Evolutionary conservation across 2,888 invertebrate genomes (phyloP).

Genomic region (Acronicta leporina): DNA sequence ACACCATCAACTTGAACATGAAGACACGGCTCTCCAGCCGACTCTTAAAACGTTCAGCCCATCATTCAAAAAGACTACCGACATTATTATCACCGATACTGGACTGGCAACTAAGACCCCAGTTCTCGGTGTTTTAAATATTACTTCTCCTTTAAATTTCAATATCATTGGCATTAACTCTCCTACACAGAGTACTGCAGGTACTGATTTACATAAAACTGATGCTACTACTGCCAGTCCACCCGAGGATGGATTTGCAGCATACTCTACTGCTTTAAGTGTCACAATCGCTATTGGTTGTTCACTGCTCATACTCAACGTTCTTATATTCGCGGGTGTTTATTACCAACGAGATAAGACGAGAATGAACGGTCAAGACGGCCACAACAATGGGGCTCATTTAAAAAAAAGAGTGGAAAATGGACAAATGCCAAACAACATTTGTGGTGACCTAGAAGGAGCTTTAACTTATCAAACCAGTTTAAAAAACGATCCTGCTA

Average conservation of each 20-base stretch:
- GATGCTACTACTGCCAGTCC: slow-evolving; percentile 86
- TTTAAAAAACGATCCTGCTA: slow-evolving; percentile 92
- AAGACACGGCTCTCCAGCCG: slow-evolving; percentile 90
- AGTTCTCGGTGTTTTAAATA: slow-evolving; percentile 77
- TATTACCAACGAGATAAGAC: slow-evolving; percentile 97
- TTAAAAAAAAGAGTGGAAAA: slow-evolving; percentile 94
- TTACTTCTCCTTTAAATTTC: slow-evolving; percentile 81
- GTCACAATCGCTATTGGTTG: slow-evolving; percentile 98
- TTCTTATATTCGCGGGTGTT: slow-evolving; percentile 97
- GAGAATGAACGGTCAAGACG: slow-evolving; percentile 90
- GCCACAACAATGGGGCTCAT: slow-evolving; percentile 85
- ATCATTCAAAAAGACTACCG: slow-evolving; percentile 89
- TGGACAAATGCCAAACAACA: slow-evolving; percentile 96
- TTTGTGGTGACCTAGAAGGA: slow-evolving; percentile 94
- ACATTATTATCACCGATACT: slow-evolving; percentile 80
- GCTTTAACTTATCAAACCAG: slow-evolving; percentile 85
- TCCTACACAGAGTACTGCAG: slow-evolving; percentile 73
- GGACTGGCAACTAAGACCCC: slow-evolving; percentile 81
- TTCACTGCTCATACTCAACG: slow-evolving; percentile 96
- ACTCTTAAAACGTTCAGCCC: slow-evolving; percentile 88
- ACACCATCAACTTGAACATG: slow-evolving; percentile 95
- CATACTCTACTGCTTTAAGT: slow-evolving; percentile 96
- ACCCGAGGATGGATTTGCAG: slow-evolving; percentile 96
- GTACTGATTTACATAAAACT: slow-evolving; percentile 76
- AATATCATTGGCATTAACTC: slow-evolving; percentile 80